Base-by-base conservation (phyloP, 2,113 vertebrate species). In the Scophthalmus maximus region DNA sequence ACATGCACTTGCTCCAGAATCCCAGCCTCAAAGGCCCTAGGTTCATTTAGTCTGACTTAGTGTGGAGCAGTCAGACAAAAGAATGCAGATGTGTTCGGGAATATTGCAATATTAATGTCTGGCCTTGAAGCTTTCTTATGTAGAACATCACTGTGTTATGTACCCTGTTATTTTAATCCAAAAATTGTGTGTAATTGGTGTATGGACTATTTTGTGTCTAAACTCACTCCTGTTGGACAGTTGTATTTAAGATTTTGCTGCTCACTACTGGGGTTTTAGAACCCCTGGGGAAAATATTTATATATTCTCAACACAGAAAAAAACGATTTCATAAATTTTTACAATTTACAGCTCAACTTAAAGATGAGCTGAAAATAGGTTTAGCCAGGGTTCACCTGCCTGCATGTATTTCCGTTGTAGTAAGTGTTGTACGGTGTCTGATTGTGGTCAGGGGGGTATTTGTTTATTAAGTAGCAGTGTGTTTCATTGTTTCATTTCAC, bases 401-500 rank as follows among this genome's bases (percentile, higher is more conserved):
- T 34, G 32, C 5, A 34, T 34, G 3, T 23, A 52, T 62, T 71
- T 59, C 29, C 38, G 27, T 23, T 27, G 51, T 23, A 51, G 18
- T 14, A 36, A 3, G 7, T 53, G 44, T 52, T 42, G 10, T 30
- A 4, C 34, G 6, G 14, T 34, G 11, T 62, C 7, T 66, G 53
- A 46, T 47, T 40, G 36, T 52, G 3, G 15, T 15, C 8, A 23
- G 23, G 3, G 11, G 23, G 14, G 0, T 38, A 1, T 53, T 44
- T 64, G 22, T 69, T 65, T 67, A 17, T 58, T 78, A 26, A 20
- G 17, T 50, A 34, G 17, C 11, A 9, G 11, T n/a, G 7, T 79
- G 29, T 67, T n/a, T n/a, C n/a, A n/a, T n/a, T n/a, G n/a, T n/a
- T n/a, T n/a, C n/a, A n/a, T n/a, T n/a, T 64, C 52, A 32, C 49